These are phyloP conservation scores for Melieria crassipennis DNA, from an alignment of 2,888 invertebrate genomes.

Conservation along the genomic window DNA sequence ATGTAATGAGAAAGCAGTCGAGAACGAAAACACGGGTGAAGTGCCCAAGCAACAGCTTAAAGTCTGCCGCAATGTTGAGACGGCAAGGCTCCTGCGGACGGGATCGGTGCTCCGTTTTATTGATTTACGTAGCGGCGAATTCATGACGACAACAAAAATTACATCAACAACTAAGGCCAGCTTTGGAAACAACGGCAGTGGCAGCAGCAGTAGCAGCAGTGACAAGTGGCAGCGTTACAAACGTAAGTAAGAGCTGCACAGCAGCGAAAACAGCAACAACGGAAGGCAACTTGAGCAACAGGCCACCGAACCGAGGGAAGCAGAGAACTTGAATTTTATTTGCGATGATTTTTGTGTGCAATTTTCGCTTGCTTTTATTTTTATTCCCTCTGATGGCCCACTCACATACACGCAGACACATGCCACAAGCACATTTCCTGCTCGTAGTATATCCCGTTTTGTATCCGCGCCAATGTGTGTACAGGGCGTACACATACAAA, in stretches of 20 bases:
- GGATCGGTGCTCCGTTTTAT: not conserved
- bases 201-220: not conserved
- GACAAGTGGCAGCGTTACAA: too few relatives aligned
- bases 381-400: not conserved
- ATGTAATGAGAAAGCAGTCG: not conserved
- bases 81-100: too few relatives aligned
- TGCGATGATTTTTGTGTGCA: conserved; percentile 12
- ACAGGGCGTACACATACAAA: too few relatives aligned
- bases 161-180: not conserved
- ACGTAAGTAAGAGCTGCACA: not conserved
- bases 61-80: too few relatives aligned
- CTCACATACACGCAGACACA: too few relatives aligned
- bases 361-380: not conserved
- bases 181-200: not conserved
- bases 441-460: too few relatives aligned
- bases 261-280: conserved; percentile 8
- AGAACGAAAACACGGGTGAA: too few relatives aligned
- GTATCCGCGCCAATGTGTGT: too few relatives aligned
- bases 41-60: too few relatives aligned
- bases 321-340: conserved; percentile 5
- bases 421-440: too few relatives aligned
- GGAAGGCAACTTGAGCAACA: too few relatives aligned
- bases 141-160: not conserved
- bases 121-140: not conserved
- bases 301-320: too few relatives aligned